phyloP scores from a whole-genome alignment of 2,113 vertebrate species.

The Casuarius casuarius region DNA sequence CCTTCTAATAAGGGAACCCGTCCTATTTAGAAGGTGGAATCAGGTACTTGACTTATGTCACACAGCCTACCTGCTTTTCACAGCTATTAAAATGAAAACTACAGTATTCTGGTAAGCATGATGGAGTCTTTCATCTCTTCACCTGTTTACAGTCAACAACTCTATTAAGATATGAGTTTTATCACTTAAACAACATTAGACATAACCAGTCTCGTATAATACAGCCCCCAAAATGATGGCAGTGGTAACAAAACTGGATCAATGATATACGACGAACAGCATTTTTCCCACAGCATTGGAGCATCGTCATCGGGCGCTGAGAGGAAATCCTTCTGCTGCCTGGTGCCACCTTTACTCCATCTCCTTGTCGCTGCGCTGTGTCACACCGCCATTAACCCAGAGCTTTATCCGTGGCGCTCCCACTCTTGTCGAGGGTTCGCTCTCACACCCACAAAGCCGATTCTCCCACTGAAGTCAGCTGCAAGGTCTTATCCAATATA shows the following conservation, averaged over 20 bases:
- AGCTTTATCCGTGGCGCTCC: neutral
- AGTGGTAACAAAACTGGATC: neutral
- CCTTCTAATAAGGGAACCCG: rapidly evolving
- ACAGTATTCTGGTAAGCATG: neutral
- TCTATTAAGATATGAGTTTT: rapidly evolving
- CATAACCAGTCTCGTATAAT: rapidly evolving
- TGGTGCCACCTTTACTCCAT: rapidly evolving
- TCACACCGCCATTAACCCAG: neutral
- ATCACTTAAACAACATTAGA: neutral
- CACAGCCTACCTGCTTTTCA: neutral
- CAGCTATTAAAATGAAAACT: neutral
- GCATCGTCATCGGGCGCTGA: neutral
- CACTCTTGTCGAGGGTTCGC: neutral
- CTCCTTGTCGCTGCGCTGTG: neutral
- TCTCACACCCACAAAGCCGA: rapidly evolving
- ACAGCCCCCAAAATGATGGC: rapidly evolving
- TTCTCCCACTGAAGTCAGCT: rapidly evolving
- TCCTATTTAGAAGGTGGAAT: too few relatives aligned
- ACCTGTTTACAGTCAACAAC: neutral
- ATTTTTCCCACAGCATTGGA: neutral
- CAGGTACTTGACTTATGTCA: neutral
- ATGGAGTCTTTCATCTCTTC: neutral
- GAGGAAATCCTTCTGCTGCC: neutral
- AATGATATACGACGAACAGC: rapidly evolving
- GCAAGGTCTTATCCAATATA: neutral